These are phyloP conservation scores for Ispidina picta DNA, from an alignment of 2,797 vertebrate species.

Conservation along the genomic window DNA sequence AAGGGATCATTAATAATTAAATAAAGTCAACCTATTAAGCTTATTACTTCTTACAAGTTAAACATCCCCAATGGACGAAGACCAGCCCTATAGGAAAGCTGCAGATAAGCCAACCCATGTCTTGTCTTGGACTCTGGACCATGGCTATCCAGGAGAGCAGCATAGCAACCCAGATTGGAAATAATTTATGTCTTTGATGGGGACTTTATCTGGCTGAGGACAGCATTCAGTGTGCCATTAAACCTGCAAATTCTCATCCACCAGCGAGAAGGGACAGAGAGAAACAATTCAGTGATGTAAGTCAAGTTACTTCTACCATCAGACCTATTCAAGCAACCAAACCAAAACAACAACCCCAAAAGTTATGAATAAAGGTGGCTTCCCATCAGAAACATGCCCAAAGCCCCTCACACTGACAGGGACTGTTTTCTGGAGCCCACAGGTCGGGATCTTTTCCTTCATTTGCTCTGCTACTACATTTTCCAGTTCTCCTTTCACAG, in stretches of 20 bases:
- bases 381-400: background rate
- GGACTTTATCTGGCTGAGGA: background rate
- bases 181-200: background rate
- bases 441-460: background rate
- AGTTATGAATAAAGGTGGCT: background rate
- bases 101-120: background rate
- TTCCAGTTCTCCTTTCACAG: background rate
- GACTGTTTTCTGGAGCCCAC: background rate
- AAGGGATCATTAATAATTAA: constrained; percentile 80
- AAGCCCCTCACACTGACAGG: rapidly evolving
- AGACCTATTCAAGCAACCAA: background rate
- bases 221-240: rapidly evolving
- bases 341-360: background rate
- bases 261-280: background rate
- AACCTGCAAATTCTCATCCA: background rate
- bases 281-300: background rate
- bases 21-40: constrained; percentile 82
- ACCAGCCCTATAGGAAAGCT: background rate
- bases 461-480: background rate
- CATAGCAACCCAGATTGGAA: background rate
- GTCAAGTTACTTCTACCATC: background rate
- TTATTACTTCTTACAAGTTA: constrained; percentile 74
- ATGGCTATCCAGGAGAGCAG: background rate
- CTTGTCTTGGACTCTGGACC: background rate
- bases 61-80: background rate